These are phyloP conservation scores for Colinus virginianus DNA, from an alignment of 2,113 vertebrate species.

Conservation along the genomic window DNA sequence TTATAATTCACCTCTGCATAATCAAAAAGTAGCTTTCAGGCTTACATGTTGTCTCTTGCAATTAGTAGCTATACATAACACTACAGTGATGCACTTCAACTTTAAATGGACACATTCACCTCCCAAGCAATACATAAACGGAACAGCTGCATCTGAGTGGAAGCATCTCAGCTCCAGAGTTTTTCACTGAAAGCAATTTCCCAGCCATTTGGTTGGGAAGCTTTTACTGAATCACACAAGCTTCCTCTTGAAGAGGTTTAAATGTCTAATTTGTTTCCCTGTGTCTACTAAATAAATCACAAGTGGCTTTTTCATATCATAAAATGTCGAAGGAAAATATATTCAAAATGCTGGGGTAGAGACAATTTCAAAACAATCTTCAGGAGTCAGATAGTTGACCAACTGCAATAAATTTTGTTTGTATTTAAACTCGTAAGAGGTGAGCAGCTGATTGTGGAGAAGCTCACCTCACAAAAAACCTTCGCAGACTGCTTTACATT, in stretches of 20 bases:
- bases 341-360: conserved; percentile 19
- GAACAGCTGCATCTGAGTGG: neutral
- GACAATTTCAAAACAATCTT: conserved; percentile 56
- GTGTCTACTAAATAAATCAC: conserved; percentile 53
- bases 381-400: neutral
- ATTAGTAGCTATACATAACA: neutral
- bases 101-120: neutral
- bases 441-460: neutral
- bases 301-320: conserved; percentile 12
- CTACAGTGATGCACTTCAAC: neutral
- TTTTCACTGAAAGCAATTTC: neutral
- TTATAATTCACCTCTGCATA: neutral
- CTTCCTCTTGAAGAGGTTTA: conserved; percentile 37
- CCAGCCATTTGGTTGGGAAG: neutral
- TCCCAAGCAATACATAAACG: neutral
- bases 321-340: conserved; percentile 19
- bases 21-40: neutral
- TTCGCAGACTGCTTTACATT: neutral
- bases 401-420: conserved; percentile 38
- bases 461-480: neutral
- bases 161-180: neutral
- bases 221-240: conserved; percentile 40
- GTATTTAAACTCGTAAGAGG: neutral
- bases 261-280: conserved; percentile 53
- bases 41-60: neutral